Conservation (phyloP, 2,888 invertebrate genomes). For the Drosophila kokeensis region DNA sequence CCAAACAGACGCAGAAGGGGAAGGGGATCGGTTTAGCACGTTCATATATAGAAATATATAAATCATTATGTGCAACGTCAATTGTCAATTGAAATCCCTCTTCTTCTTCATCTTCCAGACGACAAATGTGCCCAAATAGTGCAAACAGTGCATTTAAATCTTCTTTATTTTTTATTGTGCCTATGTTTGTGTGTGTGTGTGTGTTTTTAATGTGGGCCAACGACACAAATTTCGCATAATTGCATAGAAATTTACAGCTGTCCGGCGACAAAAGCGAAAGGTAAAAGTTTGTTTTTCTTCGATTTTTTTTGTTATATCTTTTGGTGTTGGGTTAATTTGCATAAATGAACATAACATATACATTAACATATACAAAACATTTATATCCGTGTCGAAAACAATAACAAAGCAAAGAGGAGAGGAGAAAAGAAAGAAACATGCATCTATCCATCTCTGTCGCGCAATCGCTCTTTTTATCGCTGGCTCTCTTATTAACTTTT, state of each 20-base stretch:
- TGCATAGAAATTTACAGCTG: slow-evolving; percentile 54
- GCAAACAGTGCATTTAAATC: slow-evolving; percentile 21
- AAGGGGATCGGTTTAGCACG: slow-evolving; percentile 6
- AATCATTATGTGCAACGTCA: slow-evolving; percentile 18
- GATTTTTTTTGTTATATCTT: slow-evolving; percentile 8
- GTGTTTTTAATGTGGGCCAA: slow-evolving; percentile 51
- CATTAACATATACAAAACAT: slow-evolving; percentile 29
- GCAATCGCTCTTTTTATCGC: background rate
- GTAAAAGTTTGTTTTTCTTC: slow-evolving; percentile 46
- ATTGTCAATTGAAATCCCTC: slow-evolving; percentile 29
- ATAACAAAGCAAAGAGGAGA: slow-evolving; percentile 39
- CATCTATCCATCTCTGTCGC: slow-evolving; percentile 2
- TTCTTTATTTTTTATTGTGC: slow-evolving; percentile 2
- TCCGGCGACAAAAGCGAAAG: slow-evolving; percentile 53
- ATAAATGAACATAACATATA: slow-evolving; percentile 23
- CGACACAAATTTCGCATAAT: slow-evolving; percentile 51
- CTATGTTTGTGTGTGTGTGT: slow-evolving; percentile 6
- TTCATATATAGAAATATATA: slow-evolving; percentile 1
- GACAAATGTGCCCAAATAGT: slow-evolving; percentile 22
- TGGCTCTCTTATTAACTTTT: slow-evolving; percentile 24
- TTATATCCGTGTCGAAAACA: slow-evolving; percentile 32
- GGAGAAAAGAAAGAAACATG: slow-evolving; percentile 6
- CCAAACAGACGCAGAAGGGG: background rate
- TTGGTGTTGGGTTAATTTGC: slow-evolving; percentile 35
- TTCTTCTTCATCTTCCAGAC: background rate